Evolutionary conservation across 2,888 invertebrate genomes (phyloP).

Genomic region (Opisthograptis luteolata): DNA sequence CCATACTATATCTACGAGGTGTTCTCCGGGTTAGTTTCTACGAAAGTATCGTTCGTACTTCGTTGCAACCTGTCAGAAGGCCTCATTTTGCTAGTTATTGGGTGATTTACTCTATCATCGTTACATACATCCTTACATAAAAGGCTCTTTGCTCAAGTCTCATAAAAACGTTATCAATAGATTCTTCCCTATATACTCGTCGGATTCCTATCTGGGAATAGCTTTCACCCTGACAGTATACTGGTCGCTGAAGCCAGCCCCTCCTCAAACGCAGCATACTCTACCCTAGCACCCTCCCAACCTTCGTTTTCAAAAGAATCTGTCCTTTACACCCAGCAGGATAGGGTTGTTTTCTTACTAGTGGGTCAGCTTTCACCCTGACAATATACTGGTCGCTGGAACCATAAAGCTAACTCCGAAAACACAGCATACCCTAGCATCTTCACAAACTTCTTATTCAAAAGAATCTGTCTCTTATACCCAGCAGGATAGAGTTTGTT

Average conservation of each 20-base stretch:
- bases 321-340: neutral
- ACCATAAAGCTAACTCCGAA: conserved; percentile 91
- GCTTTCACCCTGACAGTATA: too few species aligned
- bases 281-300: too few species aligned
- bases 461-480: neutral
- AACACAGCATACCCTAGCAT: conserved; percentile 85
- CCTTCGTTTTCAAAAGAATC: too few species aligned
- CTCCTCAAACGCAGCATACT: neutral
- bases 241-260: neutral
- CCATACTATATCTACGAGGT: too few species aligned
- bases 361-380: conserved; percentile 79
- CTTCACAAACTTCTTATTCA: too few species aligned
- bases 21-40: neutral
- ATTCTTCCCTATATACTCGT: neutral
- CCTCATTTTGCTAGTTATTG: too few species aligned
- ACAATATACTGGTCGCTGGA: conserved; percentile 88
- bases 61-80: too few species aligned
- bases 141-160: too few species aligned
- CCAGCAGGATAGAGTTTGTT: neutral
- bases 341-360: conserved; percentile 51
- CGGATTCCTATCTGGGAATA: neutral
- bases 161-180: neutral
- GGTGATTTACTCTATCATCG: too few species aligned
- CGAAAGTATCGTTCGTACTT: too few species aligned
- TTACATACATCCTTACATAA: too few species aligned